A percentile compares a stretch with the other conserved stretches of the same genome.
These are phyloP conservation scores for Netelia inedita DNA, from an alignment of 2,888 invertebrate species.

Conservation along the genomic window DNA sequence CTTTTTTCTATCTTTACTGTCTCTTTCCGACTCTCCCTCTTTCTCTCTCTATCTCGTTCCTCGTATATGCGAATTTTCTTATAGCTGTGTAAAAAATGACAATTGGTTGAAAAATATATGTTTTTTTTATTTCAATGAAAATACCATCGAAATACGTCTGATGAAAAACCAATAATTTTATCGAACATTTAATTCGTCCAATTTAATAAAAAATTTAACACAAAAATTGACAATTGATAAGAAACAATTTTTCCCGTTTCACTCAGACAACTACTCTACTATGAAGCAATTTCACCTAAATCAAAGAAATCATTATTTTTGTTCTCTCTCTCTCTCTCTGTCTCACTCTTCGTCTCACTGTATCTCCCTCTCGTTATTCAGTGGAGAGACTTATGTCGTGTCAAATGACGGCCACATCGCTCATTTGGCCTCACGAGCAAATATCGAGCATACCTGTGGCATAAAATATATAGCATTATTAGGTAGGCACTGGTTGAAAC, in stretches of 20 bases:
- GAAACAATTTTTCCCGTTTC: neutral
- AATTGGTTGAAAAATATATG: too few species aligned
- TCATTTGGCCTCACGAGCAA: slow-evolving; percentile 38
- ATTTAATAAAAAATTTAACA: too few species aligned
- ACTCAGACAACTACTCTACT: neutral
- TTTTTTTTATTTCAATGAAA: too few species aligned
- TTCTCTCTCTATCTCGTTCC: slow-evolving; percentile 33
- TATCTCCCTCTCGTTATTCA: neutral
- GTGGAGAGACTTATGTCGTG: slow-evolving; percentile 48
- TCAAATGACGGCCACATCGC: slow-evolving; percentile 46
- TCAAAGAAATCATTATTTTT: neutral
- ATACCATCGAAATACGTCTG: too few species aligned
- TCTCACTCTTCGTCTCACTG: too few species aligned
- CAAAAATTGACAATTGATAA: neutral
- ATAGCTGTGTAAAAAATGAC: too few species aligned
- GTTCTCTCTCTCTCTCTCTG: neutral
- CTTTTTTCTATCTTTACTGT: slow-evolving; percentile 20
- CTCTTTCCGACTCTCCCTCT: neutral
- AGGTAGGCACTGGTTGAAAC: slow-evolving; percentile 37
- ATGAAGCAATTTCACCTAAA: neutral
- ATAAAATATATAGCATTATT: slow-evolving; percentile 63
- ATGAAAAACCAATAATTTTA: too few species aligned
- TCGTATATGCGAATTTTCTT: slow-evolving; percentile 16
- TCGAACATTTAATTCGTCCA: too few species aligned
- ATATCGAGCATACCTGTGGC: slow-evolving; percentile 53